Evolutionary conservation across 2,797 vertebrate genomes (phyloP).

Genomic region (Apogon talboti): DNA sequence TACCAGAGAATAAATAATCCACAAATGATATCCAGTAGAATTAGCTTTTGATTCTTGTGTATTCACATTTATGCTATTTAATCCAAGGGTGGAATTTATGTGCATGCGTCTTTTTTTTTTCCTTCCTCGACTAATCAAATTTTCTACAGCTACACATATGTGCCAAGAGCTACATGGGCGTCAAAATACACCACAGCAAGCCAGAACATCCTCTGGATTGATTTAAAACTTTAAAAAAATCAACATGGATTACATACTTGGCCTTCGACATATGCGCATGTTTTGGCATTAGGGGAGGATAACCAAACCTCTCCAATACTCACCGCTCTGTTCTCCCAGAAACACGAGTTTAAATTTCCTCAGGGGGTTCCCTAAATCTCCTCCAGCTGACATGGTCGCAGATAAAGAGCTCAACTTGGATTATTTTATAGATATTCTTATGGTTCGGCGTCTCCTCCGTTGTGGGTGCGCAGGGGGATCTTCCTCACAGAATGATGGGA

Average conservation of each 20-base stretch:
- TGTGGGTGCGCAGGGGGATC: constrained; percentile 71
- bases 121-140: constrained; percentile 67
- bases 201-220: constrained; percentile 22
- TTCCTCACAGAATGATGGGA: constrained; percentile 82
- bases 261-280: constrained; percentile 59
- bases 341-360: constrained; percentile 96
- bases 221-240: constrained; percentile 42
- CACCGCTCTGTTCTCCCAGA: constrained; percentile 94
- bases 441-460: constrained; percentile 65
- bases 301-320: constrained; percentile 73
- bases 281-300: constrained; percentile 48
- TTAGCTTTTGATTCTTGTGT: not conserved
- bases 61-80: not conserved
- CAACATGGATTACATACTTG: constrained; percentile 45
- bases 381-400: constrained; percentile 89
- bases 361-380: constrained; percentile 93
- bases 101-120: constrained; percentile 36
- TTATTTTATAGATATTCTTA: constrained; percentile 50
- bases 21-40: not conserved
- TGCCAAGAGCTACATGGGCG: constrained; percentile 40
- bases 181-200: constrained; percentile 11
- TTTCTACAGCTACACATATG: constrained; percentile 42
- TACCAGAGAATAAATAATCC: constrained; percentile 12
- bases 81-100: constrained; percentile 32
- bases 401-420: constrained; percentile 61